Conservation (phyloP, 1,140 invertebrate species). For the Drosophila sechellia region DNA sequence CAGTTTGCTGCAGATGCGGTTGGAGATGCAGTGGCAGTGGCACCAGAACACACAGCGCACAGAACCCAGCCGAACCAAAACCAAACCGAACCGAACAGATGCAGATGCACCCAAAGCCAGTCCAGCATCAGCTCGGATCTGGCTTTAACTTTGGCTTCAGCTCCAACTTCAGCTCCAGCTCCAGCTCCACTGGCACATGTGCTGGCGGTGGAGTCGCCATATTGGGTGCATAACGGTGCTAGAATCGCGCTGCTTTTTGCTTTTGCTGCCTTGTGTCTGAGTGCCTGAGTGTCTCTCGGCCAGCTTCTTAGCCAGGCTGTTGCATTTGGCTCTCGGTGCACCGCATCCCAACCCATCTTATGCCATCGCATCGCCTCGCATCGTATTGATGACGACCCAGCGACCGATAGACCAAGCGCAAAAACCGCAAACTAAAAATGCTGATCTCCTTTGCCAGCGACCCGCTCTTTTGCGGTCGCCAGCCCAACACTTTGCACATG, state of each 20-base stretch:
- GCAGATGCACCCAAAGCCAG: constrained; percentile 50
- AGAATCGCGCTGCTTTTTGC: constrained; percentile 81
- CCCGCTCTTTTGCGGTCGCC: constrained; percentile 26
- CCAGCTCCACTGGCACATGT: not conserved
- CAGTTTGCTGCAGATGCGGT: constrained; percentile 65
- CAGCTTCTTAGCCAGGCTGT: constrained; percentile 15
- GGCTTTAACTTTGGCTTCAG: not conserved
- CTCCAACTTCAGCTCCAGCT: not conserved
- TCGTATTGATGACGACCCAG: constrained; percentile 81
- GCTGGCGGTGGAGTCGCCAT: constrained; percentile 59
- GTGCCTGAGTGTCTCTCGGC: constrained; percentile 48
- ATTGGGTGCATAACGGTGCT: constrained; percentile 82
- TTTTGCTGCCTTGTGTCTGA: constrained; percentile 52
- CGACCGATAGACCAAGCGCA: constrained; percentile 76
- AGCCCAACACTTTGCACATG: constrained; percentile 53
- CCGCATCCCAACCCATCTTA: constrained; percentile 11
- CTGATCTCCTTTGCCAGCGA: constrained; percentile 15
- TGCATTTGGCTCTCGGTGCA: constrained; percentile 20
- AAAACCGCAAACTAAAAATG: constrained; percentile 66
- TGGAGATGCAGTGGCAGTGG: constrained; percentile 40
- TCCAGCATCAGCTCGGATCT: constrained; percentile 9
- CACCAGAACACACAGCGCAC: not conserved
- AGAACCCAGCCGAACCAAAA: not conserved
- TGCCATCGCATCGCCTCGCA: constrained; percentile 21
- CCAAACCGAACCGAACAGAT: constrained; percentile 35